Evolutionary conservation across 2,797 vertebrate species (phyloP), one percentile per base, ranked within the genome.

Genomic region (Prunella strophiata): DNA sequence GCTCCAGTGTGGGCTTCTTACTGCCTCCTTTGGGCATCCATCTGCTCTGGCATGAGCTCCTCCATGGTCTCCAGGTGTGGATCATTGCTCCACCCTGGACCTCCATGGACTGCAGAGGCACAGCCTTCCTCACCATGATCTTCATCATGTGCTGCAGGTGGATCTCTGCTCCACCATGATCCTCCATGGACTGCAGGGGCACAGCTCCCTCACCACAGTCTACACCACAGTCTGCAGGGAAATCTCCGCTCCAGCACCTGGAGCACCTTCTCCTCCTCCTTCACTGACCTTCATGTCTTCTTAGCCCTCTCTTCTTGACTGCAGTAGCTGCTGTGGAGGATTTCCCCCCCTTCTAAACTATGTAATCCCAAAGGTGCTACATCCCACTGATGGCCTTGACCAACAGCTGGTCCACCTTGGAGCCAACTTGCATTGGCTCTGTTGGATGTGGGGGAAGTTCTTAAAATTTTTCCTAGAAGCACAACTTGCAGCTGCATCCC

Each of bases 401-500:
- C 21, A 80, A 29, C 6, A 32, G 18, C 7, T 5, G 16, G 11
- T 70, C 22, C 16, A 3, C 47, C 16, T 34, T 34, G 30, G 26
- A 70, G 25, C 7, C 11, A 38, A 14, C 12, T 62, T 59, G 20
- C 14, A 16, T 42, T 63, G 57, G 10, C 50, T 62, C 11, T 57
- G 20, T 47, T 3, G 1, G 26, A 42, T 45, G 8, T 26, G 14
- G 2, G 19, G 6, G 4, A 58, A 30, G 10, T 30, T 52, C 22
- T 42, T 42, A 19, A 36, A 50, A 9, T 17, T 67, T 32, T 52
- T 66, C 8, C 25, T 25, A 40, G 66, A 66, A 61, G 17, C 27
- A 25, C 38, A 32, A 12, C 5, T 9, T 26, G 21, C 26, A 40
- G 23, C 16, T 0, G 2, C 9, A 21, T 10, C 4, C 15, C 2